These are phyloP conservation scores for Phyllostomus discolor DNA, from an alignment of 2,113 vertebrate species.

Conservation along the genomic window DNA sequence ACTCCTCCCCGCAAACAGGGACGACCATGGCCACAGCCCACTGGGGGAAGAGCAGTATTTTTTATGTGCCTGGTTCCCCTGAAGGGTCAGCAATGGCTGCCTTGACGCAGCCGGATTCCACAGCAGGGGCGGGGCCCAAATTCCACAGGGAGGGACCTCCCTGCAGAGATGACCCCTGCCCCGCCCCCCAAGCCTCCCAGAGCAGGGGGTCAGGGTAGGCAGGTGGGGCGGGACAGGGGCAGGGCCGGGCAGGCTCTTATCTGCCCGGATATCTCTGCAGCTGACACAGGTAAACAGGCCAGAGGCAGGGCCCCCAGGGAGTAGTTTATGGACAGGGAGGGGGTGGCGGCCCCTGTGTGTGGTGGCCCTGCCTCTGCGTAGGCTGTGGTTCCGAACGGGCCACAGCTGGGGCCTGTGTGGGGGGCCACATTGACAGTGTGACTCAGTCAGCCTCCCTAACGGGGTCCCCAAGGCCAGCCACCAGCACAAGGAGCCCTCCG, in stretches of 20 bases:
- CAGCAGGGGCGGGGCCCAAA: background rate
- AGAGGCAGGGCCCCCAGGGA: background rate
- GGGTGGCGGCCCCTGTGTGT: too few relatives aligned
- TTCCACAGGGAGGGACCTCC: background rate
- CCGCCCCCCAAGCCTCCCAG: background rate
- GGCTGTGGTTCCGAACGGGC: background rate
- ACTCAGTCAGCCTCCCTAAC: too few relatives aligned
- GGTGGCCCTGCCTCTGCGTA: background rate
- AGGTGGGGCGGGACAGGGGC: too few relatives aligned
- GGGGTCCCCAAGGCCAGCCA: background rate
- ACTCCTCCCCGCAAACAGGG: background rate
- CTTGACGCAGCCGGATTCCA: background rate
- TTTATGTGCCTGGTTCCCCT: fast-evolving
- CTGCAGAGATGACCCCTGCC: background rate
- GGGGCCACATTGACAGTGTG: background rate
- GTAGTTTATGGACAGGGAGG: background rate
- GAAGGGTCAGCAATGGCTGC: background rate
- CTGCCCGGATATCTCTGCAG: background rate
- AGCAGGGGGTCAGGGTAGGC: background rate
- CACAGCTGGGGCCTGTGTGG: background rate
- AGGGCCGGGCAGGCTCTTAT: background rate
- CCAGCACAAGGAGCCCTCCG: background rate
- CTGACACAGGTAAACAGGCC: background rate
- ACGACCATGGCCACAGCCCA: background rate
- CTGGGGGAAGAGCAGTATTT: background rate